phyloP scores from a whole-genome alignment of 2,113 vertebrate species.

The Carlito syrichta region DNA sequence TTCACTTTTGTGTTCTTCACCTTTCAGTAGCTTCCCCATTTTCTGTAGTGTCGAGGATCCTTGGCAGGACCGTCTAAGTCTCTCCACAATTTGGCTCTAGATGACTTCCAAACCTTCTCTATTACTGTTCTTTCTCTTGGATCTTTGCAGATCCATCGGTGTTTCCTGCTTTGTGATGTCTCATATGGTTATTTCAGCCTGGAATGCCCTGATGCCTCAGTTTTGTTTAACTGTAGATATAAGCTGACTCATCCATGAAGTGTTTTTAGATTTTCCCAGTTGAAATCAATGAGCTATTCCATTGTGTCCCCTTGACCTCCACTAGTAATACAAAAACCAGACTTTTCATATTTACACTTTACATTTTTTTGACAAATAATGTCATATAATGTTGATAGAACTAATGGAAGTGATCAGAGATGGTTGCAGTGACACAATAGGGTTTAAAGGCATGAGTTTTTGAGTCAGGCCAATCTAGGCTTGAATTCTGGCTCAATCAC shows the following conservation, averaged over 20 bases:
- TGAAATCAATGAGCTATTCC: constrained; percentile 23
- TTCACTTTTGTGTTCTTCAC: neutral
- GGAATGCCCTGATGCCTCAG: neutral
- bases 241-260: neutral
- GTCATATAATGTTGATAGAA: neutral
- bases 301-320: neutral
- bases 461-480: neutral
- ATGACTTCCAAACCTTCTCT: neutral
- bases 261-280: neutral
- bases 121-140: neutral
- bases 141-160: neutral
- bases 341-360: neutral
- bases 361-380: neutral
- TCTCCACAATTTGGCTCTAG: neutral
- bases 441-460: neutral
- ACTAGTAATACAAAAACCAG: neutral
- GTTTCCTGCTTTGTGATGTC: neutral
- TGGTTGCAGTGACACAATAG: neutral
- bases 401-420: neutral
- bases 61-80: neutral
- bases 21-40: neutral
- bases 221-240: neutral
- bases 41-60: neutral
- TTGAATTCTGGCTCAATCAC: neutral
- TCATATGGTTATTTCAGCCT: neutral